Base-by-base conservation (phyloP, 2,113 vertebrate genomes). In the Leuciscus idus region DNA sequence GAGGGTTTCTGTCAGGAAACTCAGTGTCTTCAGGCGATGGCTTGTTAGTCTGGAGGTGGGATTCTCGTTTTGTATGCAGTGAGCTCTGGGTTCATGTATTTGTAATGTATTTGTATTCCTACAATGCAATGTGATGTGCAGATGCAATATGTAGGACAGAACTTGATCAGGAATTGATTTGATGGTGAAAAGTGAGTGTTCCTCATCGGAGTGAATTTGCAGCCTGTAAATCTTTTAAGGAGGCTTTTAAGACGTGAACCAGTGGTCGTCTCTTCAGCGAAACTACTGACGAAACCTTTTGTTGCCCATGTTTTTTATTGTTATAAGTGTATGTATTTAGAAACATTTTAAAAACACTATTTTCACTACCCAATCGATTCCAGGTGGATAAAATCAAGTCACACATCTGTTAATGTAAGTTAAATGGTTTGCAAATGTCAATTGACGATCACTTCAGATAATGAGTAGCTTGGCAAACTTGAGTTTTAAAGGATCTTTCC, bases 361-460 rank as follows among this genome's bases (percentile, higher is more conserved):
- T 50, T 50, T 28, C 39, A 28, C n/a, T n/a, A 2, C n/a, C 36
- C 70, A 73, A 1, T 73, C 36, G 4, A 73, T 43, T 72, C 66
- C 66, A 43, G 43, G 4, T 74, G 39, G 11, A 74, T 50, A 17
- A 72, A 72, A 36, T 43, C 19, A 72, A 72, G 33, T 39, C 68
- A 72, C 66, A 36, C 9, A 23, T 70, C 68, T 43, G 4, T 6
- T 72, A 1, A 72, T 43, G 68, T 3, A 43, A 43, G 36, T 73
- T 28, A 76, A 50, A 76, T 76, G 73, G 73, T 23, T 52, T 75
- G 73, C 73, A 75, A 75, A 77, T 55, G 68, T 72, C 68, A 72
- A 43, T 43, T 73, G 70, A 33, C 7, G 4, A 4, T 77, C 48
- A 28, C 28, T 52, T 77, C 50, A 55, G 50, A 21, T 77, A 55